Base-by-base conservation (phyloP, 1,140 invertebrate species). In the Sycobia sp. region DNA sequence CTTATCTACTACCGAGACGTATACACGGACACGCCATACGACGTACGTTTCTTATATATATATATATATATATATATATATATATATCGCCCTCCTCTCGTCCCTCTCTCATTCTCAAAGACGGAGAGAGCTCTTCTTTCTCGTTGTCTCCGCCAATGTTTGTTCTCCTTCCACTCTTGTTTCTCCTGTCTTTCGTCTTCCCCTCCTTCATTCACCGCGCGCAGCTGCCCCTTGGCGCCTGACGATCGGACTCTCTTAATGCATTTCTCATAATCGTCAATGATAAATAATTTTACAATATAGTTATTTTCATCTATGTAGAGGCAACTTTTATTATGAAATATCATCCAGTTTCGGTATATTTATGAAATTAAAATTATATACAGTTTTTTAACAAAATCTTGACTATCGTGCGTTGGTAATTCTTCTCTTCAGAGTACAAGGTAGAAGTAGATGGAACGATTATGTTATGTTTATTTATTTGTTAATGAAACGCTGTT, bases 1-100 rank as follows among this genome's bases (percentile, higher is more conserved):
- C 67, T 72, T 75, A 75, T 76, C 73, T 68, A 56, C 60, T 51
- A 66, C 67, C 68, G 61, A 72, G n/a, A n/a, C n/a, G n/a, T n/a
- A n/a, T n/a, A n/a, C 72, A 71, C 68, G 53, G 22, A 39, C 38
- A 34, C 27, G 23, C 16, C 11, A 23, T 59, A n/a, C n/a, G n/a
- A n/a, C n/a, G n/a, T n/a, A n/a, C n/a, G n/a, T n/a, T n/a, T n/a
- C n/a, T n/a, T n/a, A n/a, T n/a, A n/a, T n/a, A n/a, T n/a, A n/a
- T n/a, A n/a, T n/a, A n/a, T n/a, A n/a, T n/a, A 18, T 4, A 41
- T 60, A 47, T 65, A 68, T 73, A 71, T 71, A 66, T 72, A 66
- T 58, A 70, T 68, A 69, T 63, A 73, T 70, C 74, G 71, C 70
- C 69, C 71, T 70, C 66, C 61, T 66, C 66, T 62, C 68, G 63